These are phyloP conservation scores for Exaiptasia diaphana DNA, from an alignment of 64 coral and sea anemone species.

Conservation along the genomic window DNA sequence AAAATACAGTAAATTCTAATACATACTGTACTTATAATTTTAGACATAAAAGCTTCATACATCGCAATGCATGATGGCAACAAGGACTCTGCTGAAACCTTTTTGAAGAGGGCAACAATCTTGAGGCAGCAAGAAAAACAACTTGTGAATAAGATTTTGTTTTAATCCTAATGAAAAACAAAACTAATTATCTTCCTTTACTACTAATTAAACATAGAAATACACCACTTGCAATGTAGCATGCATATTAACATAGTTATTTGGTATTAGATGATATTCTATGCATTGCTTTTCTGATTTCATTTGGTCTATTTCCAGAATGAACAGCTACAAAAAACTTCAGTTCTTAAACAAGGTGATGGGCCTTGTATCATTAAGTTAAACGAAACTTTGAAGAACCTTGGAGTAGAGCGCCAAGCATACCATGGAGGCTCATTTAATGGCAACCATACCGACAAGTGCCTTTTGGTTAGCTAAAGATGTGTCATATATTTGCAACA, in stretches of 20 bases:
- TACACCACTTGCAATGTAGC: no score
- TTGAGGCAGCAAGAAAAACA: background rate
- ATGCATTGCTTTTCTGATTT: no score
- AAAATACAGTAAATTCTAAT: no score
- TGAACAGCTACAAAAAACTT: background rate
- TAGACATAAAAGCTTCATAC: background rate
- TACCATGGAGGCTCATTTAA: background rate
- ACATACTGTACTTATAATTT: no score
- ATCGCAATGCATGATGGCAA: background rate
- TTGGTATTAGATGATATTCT: no score
- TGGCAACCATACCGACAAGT: background rate
- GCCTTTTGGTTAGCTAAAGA: background rate
- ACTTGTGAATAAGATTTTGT: background rate
- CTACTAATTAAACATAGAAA: no score
- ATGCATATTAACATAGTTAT: no score
- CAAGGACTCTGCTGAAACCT: background rate
- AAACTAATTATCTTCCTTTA: no score
- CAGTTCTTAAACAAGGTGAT: background rate
- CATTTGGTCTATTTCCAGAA: background rate
- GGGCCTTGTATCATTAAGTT: background rate
- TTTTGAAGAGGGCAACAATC: background rate
- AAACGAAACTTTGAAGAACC: background rate
- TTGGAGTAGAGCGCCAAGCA: background rate
- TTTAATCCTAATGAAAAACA: constrained; percentile 21
- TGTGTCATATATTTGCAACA: no score